Evolutionary conservation across 1,140 invertebrate genomes (phyloP), one percentile per base, ranked within the genome.

Genomic region (Scaptodrosophila lebanonensis): DNA sequence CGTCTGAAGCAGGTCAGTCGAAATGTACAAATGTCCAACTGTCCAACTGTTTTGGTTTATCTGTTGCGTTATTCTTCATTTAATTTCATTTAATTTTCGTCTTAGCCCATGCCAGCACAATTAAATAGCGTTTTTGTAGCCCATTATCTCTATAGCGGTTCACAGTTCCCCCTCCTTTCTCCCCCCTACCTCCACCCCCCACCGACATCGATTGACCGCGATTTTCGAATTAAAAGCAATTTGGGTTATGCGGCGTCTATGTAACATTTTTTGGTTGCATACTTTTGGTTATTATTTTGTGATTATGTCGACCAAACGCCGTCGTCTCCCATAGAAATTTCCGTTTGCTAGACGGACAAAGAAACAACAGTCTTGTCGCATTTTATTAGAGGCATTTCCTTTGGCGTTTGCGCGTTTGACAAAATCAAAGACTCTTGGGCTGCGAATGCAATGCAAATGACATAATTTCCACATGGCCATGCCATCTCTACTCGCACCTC

Each of bases 91-190:
- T 25, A 25, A 25, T 25, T 30, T 43, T 32, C 25, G 16, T 20
- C 33, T 8, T 33, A 25, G 25, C 27, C 16, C 13, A 8, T 40
- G 15, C 16, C 27, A 12, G 35, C 18, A 66, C 66, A 68, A 68
- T 68, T 68, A 68, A 66, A 61, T 66, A 57, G 39, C 50, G 50
- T 66, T 66, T 68, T 56, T 65, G 62, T 68, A 57, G 47, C 57
- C 58, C 57, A 56, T 61, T 51, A 68, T 66, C 60, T 53, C 43
- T 52, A 38, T 44, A 47, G 57, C 22, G 32, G 20, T 32, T n/a
- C n/a, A n/a, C n/a, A n/a, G n/a, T n/a, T n/a, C n/a, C n/a, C n/a
- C n/a, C n/a, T n/a, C n/a, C n/a, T n/a, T n/a, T n/a, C n/a, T n/a
- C n/a, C n/a, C n/a, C n/a, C n/a, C n/a, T 25, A 18, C 20, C 15